These are phyloP conservation scores for Calephelis perditalis DNA, from an alignment of 2,888 invertebrate genomes.

Conservation along the genomic window DNA sequence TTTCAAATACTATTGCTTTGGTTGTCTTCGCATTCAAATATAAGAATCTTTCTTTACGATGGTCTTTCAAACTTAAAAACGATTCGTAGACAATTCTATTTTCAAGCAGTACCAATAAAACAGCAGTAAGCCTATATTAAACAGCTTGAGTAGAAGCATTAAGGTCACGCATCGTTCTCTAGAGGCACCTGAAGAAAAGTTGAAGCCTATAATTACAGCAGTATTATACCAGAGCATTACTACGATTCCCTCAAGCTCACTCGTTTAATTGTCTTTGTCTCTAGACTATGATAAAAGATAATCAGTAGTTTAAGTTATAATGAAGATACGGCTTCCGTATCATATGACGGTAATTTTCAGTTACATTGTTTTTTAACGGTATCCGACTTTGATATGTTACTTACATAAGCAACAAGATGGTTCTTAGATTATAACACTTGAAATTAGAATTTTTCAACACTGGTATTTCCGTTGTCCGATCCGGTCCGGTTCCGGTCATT, in stretches of 20 bases:
- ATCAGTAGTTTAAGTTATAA: constrained; percentile 1
- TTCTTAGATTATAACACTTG: no score
- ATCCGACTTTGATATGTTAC: neutral
- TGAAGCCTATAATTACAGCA: neutral
- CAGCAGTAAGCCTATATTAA: neutral
- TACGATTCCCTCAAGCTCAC: constrained; percentile 3
- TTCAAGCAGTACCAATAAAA: no score
- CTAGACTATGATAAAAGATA: constrained; percentile 5
- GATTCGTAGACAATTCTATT: no score
- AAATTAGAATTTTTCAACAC: no score
- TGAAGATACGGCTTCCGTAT: neutral
- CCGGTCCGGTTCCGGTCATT: no score
- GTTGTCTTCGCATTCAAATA: no score
- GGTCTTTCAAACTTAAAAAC: no score
- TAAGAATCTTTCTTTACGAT: no score
- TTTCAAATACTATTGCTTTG: no score
- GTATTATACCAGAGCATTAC: neutral
- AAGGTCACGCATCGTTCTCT: neutral
- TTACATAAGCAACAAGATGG: no score
- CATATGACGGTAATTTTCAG: neutral
- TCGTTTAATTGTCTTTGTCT: constrained; percentile 3
- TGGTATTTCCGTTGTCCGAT: no score
- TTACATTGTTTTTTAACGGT: neutral
- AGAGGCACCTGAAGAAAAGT: neutral
- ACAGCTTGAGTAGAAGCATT: neutral